Evolutionary conservation across 2,113 vertebrate genomes (phyloP), one percentile per base, ranked within the genome.

Genomic region (Ictalurus punctatus): DNA sequence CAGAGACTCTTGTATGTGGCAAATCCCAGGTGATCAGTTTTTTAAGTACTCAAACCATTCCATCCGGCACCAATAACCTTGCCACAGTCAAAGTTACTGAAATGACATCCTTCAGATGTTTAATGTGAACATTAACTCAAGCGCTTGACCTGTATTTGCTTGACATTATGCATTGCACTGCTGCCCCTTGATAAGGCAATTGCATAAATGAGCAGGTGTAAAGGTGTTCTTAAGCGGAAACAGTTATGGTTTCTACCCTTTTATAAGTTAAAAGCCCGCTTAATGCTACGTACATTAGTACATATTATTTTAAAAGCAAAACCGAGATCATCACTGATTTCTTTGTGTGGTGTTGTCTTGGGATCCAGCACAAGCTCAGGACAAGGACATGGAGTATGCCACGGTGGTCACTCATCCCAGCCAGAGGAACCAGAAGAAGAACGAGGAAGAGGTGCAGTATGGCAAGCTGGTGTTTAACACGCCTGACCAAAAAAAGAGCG

Each of bases 401-500:
- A 19, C 21, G 0, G 88, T 80, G 44, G 10, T 40, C 27, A 14
- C 21, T 37, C 8, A 6, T 34, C 0, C 56, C 56, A 84, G 25
- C 9, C 10, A 54, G 81, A 84, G 7, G 54, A 87, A 88, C 0
- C 54, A 56, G 59, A 82, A 73, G 78, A 81, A 71, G 48, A 40
- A 27, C 0, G 48, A 37, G 40, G 74, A 85, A 0, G 83, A 85
- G 3, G 73, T 85, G 73, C 88, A 85, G 19, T 89, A 89, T 8
- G 73, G 83, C 0, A 83, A 89, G 25, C 37, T 89, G 82, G 88
- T 58, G 30, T 89, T 89, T 84, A 54, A 61, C 34, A 56, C 25
- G 13, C n/a, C 30, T 6, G 73, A 25, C 21, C n/a, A 12, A 37
- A 30, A 48, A 0, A 19, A n/a, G 23, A 54, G 17, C 1, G 5